Base-by-base conservation (phyloP, 64 coral and sea anemone species). In the Pocillopora verrucosa region DNA sequence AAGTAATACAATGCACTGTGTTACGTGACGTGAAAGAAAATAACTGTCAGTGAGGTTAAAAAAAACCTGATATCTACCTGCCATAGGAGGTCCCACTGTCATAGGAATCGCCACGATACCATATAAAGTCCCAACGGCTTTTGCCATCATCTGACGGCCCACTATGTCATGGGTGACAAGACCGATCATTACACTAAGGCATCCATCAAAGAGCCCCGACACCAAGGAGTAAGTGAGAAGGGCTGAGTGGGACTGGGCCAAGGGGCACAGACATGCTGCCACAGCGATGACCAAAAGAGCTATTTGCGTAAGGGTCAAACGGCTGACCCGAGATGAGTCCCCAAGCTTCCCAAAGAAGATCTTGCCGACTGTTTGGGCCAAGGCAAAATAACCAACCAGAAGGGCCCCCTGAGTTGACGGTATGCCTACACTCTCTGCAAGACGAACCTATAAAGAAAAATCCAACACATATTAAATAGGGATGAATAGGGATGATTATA, bases 141-240 rank as follows among this genome's bases (percentile, higher is more conserved):
- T 78, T 0, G 95, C 89, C 88, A 96, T 90, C 88, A 96, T 59
- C 11, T 82, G 62, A n/a, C 90, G 91, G 16, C 95, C 91, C 25
- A 96, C 88, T 19, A 96, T 93, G 77, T 96, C 95, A 64, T 93
- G 85, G n/a, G 92, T 96, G 13, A 96, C 72, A 35, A 96, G 88
- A 13, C 95, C 95, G 26, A 88, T 22, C 38, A 91, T 41, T 9
- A 96, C 86, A 36, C 34, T 11, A 74, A 91, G 90, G 16, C 88
- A 30, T 13, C 95, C 95, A 80, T 92, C 90, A 77, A 78, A 92
- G 16, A 87, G 65, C 20, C 90, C 90, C 19, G 74, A 88, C 24
- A 76, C 72, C 57, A 88, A 7, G 34, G 95, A 76, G 76, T 93
- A 96, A 14, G 73, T 88, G 59, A 93, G 59, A 36, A 96, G 59